Base-by-base conservation (phyloP, 2,113 vertebrate genomes). In the Clinocottus analis region DNA sequence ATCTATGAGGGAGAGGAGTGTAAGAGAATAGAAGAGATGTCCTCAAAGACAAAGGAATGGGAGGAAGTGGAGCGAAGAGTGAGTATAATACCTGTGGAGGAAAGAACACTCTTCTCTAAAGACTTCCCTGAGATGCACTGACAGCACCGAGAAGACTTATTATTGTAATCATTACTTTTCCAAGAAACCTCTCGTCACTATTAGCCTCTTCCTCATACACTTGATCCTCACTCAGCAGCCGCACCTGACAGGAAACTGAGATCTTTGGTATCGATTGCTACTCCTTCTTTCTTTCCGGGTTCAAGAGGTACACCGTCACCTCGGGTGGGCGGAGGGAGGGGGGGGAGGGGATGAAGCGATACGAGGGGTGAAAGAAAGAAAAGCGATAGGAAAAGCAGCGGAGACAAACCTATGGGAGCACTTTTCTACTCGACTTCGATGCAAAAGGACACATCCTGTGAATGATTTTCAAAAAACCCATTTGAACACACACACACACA, bases 401-500 rank as follows among this genome's bases (percentile, higher is more conserved):
- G 19, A 8, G 51, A 25, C 3, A 60, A 63, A 64, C 64, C 27
- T 41, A 68, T 16, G 33, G 1, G 31, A 25, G 4, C 11, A n/a
- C 35, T 74, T 73, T 80, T 35, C 33, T 70, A 58, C 41, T 79
- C 6, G 12, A 65, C 55, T 35, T 73, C 33, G 45, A 14, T 27
- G 58, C 55, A 65, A 55, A 71, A 75, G 56, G 58, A n/a, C 27
- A 77, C 12, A 3, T 53, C 56, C 45, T 21, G 23, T 65, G 27
- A 59, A 75, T 77, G 61, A 78, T 74, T 71, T 71, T 47, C 12
- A 78, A 71, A 43, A 43, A 43, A 41, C n/a, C n/a, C 41, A 14
- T 14, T 43, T 43, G 13, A 25, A 56, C 17, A 65, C 62, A 41
- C 61, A 56, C 17, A 65, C 62, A 41, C 61, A 25, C 61, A 63